These are phyloP conservation scores for Tapera naevia DNA, from an alignment of 2,797 vertebrate genomes.

Conservation along the genomic window DNA sequence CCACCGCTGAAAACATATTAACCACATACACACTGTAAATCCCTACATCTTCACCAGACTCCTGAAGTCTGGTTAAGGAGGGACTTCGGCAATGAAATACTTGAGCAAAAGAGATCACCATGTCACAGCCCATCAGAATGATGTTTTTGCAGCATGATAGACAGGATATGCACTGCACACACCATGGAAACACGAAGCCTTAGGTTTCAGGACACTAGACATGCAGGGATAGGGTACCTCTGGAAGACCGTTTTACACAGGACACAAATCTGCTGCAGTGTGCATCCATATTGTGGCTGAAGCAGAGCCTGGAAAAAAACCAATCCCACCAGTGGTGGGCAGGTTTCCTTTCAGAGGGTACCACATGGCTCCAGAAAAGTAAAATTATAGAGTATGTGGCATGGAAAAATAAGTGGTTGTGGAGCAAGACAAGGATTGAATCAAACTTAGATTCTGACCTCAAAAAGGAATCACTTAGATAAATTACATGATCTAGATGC, in stretches of 20 bases:
- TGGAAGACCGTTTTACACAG: not conserved
- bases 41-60: not conserved
- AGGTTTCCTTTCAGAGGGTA: not conserved
- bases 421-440: not conserved
- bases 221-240: not conserved
- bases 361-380: not conserved
- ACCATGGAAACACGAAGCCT: not conserved
- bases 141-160: not conserved
- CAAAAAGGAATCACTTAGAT: not conserved
- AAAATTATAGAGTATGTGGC: not conserved
- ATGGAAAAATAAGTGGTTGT: not conserved
- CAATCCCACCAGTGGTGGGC: accelerated
- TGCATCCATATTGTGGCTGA: not conserved
- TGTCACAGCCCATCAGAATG: too few relatives aligned
- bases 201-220: not conserved
- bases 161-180: not conserved
- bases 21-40: not conserved
- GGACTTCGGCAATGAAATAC: not conserved
- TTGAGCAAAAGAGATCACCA: accelerated
- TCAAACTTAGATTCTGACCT: not conserved
- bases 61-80: too few relatives aligned
- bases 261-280: not conserved
- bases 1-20: not conserved
- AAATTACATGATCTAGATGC: not conserved
- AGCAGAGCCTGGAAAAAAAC: not conserved